Conservation (phyloP, 2,113 vertebrate genomes). For the Coptodon rendalli region DNA sequence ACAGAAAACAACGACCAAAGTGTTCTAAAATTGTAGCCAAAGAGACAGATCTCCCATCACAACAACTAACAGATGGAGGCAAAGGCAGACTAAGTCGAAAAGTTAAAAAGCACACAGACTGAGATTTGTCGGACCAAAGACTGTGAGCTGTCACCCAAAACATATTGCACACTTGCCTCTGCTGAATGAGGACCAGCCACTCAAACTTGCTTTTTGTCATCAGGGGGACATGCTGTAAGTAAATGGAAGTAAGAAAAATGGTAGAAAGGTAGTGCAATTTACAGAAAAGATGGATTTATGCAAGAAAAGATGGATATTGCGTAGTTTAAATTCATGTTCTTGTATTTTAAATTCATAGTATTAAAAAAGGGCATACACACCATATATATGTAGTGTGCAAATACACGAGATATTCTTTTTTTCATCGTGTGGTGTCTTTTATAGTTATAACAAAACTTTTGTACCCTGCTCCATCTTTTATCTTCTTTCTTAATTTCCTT, state of each 20-base stretch:
- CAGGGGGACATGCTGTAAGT: not conserved
- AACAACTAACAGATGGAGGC: not conserved
- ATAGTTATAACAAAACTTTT: not conserved
- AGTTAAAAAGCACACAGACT: not conserved
- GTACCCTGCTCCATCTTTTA: not conserved
- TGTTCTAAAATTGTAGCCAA: not conserved
- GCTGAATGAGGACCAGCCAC: not conserved
- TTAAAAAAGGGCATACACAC: not conserved
- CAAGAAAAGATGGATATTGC: not conserved
- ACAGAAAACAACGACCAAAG: not conserved
- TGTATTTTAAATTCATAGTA: not conserved
- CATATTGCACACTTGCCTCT: too few relatives aligned
- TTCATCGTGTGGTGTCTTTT: not conserved
- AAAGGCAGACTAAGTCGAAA: not conserved
- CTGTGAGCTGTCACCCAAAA: not conserved
- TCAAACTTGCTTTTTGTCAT: accelerated
- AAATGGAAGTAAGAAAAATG: not conserved
- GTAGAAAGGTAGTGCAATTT: accelerated
- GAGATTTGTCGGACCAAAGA: not conserved
- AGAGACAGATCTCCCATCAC: not conserved
- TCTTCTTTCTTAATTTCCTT: not conserved
- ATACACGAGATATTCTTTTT: not conserved
- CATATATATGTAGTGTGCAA: not conserved
- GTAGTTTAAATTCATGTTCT: not conserved
- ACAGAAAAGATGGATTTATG: not conserved